Evolutionary conservation across 1,140 invertebrate species (phyloP).

Genomic region (Hylyphantes graminicola): DNA sequence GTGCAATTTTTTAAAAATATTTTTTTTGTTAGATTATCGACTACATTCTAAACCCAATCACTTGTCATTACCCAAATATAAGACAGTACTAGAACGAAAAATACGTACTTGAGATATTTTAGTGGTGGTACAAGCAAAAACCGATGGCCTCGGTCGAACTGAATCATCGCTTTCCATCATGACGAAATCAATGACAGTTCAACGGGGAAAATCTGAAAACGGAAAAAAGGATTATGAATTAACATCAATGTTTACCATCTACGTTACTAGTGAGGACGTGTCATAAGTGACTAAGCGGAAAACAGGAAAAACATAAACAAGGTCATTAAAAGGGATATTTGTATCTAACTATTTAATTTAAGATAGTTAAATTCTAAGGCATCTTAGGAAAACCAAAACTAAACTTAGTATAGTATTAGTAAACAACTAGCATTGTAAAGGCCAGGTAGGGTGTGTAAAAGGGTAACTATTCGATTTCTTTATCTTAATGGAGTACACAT

Average conservation of each 20-base stretch:
- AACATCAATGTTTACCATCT: not conserved
- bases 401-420: no score
- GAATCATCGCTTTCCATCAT: slow-evolving; percentile 58
- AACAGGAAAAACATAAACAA: no score
- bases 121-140: slow-evolving; percentile 40
- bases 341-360: no score
- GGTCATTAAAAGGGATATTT: no score
- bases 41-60: not conserved
- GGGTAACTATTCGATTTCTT: no score
- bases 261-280: slow-evolving; percentile 9
- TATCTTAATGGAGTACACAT: no score
- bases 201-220: not conserved
- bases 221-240: not conserved
- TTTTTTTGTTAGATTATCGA: no score
- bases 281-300: not conserved
- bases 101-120: slow-evolving; percentile 55
- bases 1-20: no score
- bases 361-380: no score
- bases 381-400: no score
- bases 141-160: slow-evolving; percentile 46
- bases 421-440: no score
- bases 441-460: no score
- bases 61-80: not conserved
- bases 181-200: slow-evolving; percentile 24
- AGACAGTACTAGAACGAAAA: not conserved